These are phyloP conservation scores for Noctua pronuba DNA, from an alignment of 2,888 invertebrate genomes.

Conservation along the genomic window DNA sequence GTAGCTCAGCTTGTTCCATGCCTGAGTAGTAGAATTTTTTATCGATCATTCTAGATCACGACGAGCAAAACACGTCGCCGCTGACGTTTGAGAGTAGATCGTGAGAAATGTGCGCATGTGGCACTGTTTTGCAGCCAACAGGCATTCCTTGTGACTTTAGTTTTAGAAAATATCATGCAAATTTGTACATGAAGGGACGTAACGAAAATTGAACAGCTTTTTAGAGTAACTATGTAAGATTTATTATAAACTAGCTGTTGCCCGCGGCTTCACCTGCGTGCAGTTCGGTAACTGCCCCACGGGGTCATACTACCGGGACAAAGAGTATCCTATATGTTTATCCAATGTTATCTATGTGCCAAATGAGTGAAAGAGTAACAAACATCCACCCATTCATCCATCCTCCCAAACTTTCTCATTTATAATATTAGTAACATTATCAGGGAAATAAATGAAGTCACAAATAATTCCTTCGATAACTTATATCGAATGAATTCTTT, in stretches of 20 bases:
- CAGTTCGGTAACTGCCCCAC: too few relatives aligned
- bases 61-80: constrained; percentile 72
- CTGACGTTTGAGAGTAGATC: constrained; percentile 72
- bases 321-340: too few relatives aligned
- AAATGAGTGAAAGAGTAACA: too few relatives aligned
- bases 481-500: neutral
- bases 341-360: too few relatives aligned
- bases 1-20: constrained; percentile 17
- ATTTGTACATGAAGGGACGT: neutral
- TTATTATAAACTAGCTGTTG: neutral
- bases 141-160: constrained; percentile 33
- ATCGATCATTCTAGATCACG: constrained; percentile 76
- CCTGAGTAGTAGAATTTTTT: constrained; percentile 61
- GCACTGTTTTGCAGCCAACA: constrained; percentile 46
- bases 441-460: neutral
- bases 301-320: too few relatives aligned
- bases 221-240: neutral
- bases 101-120: constrained; percentile 75
- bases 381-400: too few relatives aligned
- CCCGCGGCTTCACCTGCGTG: too few relatives aligned
- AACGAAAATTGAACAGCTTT: neutral
- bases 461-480: too few relatives aligned
- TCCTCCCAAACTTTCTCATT: too few relatives aligned
- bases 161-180: constrained; percentile 18
- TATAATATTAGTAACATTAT: too few relatives aligned